These are phyloP conservation scores for Cyclina sinensis DNA, from an alignment of 1,140 invertebrate species.

Conservation along the genomic window DNA sequence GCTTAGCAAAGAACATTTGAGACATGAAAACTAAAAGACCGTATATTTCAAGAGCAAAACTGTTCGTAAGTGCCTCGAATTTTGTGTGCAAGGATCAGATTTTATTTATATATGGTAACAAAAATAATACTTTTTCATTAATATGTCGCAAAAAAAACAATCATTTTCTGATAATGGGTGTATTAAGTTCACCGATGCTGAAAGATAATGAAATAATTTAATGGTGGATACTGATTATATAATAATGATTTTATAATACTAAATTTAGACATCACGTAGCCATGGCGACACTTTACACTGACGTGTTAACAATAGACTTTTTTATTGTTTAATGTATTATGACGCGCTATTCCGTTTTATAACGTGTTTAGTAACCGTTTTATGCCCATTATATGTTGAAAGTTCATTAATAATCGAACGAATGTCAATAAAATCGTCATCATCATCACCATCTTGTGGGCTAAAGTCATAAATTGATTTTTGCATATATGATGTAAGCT, in stretches of 20 bases:
- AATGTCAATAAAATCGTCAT: not conserved
- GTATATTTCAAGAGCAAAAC: too few relatives aligned
- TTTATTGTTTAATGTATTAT: constrained; percentile 41
- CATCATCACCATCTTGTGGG: not conserved
- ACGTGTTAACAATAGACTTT: constrained; percentile 23
- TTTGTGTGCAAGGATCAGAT: too few relatives aligned
- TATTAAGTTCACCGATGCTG: too few relatives aligned
- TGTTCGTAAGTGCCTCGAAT: too few relatives aligned
- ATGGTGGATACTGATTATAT: not conserved
- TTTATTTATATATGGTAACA: too few relatives aligned
- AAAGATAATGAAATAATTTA: too few relatives aligned
- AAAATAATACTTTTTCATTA: too few relatives aligned
- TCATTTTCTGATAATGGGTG: too few relatives aligned
- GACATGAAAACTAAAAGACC: too few relatives aligned
- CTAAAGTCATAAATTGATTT: constrained; percentile 29
- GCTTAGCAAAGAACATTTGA: too few relatives aligned
- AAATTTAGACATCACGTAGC: not conserved
- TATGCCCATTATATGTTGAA: constrained; percentile 55
- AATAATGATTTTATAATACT: not conserved
- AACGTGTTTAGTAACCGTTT: constrained; percentile 35
- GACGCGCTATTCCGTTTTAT: constrained; percentile 42
- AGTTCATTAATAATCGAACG: constrained; percentile 65
- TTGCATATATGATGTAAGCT: constrained; percentile 17
- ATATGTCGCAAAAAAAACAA: too few relatives aligned
- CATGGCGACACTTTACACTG: not conserved